Percentiles rank a stretch among this genome's conserved stretches.
Evolutionary conservation across 2,797 vertebrate genomes (phyloP).

Genomic region (Coregonus ussuriensis): DNA sequence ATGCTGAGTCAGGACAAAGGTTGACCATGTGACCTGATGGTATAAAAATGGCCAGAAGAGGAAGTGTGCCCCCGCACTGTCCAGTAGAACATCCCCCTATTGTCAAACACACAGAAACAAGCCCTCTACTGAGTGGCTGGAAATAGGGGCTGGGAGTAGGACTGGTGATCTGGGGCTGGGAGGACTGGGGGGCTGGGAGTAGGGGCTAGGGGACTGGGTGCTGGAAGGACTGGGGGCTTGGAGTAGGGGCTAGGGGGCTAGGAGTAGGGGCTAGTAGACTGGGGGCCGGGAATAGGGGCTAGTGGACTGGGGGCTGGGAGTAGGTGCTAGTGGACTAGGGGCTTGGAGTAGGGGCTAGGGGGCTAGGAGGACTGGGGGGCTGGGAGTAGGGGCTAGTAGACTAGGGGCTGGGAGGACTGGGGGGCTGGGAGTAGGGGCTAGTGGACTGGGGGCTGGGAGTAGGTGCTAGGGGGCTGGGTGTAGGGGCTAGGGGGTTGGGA

Average conservation of each 20-base stretch:
- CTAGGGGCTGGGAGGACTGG: too few species aligned
- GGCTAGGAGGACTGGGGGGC: too few species aligned
- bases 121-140: conserved; percentile 12
- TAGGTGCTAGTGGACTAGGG: too few species aligned
- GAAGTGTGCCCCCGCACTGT: conserved; percentile 27
- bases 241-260: too few species aligned
- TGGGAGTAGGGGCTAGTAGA: neutral
- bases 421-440: too few species aligned
- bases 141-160: neutral
- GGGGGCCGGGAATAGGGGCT: neutral
- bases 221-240: too few species aligned
- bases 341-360: neutral
- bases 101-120: conserved; percentile 47
- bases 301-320: neutral
- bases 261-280: neutral
- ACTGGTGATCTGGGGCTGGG: neutral
- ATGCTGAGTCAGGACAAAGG: conserved; percentile 19
- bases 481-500: neutral
- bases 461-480: too few species aligned
- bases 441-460: too few species aligned
- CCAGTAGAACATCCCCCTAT: conserved; percentile 65
- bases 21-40: conserved; percentile 31
- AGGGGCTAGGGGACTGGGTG: neutral
- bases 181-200: neutral
- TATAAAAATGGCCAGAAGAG: conserved; percentile 21